Conservation (phyloP, 2,888 invertebrate species). For the Drosophila ochracea region DNA sequence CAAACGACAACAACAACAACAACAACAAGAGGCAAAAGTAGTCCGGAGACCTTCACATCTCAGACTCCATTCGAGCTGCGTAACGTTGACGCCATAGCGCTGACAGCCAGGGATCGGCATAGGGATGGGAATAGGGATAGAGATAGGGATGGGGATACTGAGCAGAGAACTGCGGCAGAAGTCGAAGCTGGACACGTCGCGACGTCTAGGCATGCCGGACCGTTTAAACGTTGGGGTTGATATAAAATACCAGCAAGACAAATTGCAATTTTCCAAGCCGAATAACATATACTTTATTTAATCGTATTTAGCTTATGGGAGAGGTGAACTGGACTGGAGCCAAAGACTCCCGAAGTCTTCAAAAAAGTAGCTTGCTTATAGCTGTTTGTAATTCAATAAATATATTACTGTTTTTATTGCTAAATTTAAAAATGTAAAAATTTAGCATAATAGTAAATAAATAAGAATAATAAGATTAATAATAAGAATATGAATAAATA, state of each 20-base stretch:
- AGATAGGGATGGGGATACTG: conserved; percentile 5
- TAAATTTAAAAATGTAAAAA: too few species aligned
- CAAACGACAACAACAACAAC: not conserved
- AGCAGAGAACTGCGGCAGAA: conserved; percentile 32
- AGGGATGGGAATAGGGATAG: conserved; percentile 23
- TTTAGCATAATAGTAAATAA: too few species aligned
- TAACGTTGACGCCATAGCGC: conserved; percentile 56
- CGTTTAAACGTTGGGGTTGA: conserved; percentile 63
- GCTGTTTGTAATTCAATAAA: not conserved
- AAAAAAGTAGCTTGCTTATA: not conserved
- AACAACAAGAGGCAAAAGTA: not conserved
- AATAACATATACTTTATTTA: conserved; percentile 19
- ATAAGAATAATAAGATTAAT: too few species aligned
- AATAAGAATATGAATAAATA: too few species aligned
- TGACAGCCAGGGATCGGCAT: conserved; percentile 41
- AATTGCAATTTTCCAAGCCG: not conserved
- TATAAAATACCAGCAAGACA: conserved; percentile 51
- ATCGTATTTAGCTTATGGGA: not conserved
- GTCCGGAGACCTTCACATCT: conserved; percentile 42
- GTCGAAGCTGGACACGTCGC: conserved; percentile 49
- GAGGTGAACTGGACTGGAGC: not conserved
- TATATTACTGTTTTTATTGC: not conserved
- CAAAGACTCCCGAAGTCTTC: not conserved
- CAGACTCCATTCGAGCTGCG: conserved; percentile 21
- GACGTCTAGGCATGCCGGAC: conserved; percentile 67